Evolutionary conservation across 1,140 invertebrate species (phyloP).

Genomic region (Halotydeus destructor): DNA sequence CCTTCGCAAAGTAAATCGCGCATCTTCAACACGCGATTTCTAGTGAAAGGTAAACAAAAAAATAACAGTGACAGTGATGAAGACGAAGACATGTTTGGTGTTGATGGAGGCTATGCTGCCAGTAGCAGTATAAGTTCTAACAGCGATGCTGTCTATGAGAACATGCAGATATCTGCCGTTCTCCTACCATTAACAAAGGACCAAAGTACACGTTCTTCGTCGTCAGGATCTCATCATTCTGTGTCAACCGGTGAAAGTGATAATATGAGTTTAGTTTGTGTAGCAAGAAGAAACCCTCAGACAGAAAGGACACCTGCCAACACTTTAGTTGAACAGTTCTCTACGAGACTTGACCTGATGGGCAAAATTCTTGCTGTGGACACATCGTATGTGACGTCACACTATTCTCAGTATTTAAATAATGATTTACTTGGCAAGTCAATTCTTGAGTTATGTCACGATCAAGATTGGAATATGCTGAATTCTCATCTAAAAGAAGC

Average conservation of each 20-base stretch:
- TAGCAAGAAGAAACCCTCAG: slow-evolving; percentile 53
- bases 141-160: slow-evolving; percentile 34
- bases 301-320: slow-evolving; percentile 43
- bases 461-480: slow-evolving; percentile 44
- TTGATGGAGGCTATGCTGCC: background rate
- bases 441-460: slow-evolving; percentile 53
- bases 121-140: background rate
- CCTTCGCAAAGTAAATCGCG: too few species aligned
- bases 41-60: too few species aligned
- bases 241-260: background rate
- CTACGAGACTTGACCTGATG: slow-evolving; percentile 63
- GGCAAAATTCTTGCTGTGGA: slow-evolving; percentile 62
- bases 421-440: slow-evolving; percentile 43
- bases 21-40: too few species aligned
- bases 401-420: slow-evolving; percentile 40
- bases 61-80: too few species aligned
- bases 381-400: slow-evolving; percentile 37
- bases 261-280: slow-evolving; percentile 48
- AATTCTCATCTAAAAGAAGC: slow-evolving; percentile 50
- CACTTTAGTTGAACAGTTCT: slow-evolving; percentile 55
- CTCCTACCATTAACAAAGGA: slow-evolving; percentile 16
- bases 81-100: too few species aligned
- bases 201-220: background rate
- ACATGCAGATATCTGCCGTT: slow-evolving; percentile 38
- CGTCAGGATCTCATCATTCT: background rate